A percentile compares a stretch with the other conserved stretches of the same genome.
Evolutionary conservation across 2,888 invertebrate genomes (phyloP).

Genomic region (Chydorus sphaericus): DNA sequence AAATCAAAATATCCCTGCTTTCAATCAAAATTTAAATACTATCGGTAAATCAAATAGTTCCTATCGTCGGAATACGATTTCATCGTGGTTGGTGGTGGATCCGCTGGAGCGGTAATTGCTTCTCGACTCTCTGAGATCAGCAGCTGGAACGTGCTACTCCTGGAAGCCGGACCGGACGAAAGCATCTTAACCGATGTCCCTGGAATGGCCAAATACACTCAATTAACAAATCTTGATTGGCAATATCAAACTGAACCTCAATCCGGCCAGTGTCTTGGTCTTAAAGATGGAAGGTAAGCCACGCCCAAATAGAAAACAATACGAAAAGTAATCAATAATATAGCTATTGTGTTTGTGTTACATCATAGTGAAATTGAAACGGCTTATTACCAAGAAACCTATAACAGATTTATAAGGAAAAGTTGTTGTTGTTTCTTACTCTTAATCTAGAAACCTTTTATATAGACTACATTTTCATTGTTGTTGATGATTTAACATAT

Average conservation of each 20-base stretch:
- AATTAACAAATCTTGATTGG: slow-evolving; percentile 26
- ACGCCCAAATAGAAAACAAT: background rate
- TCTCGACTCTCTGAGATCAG: slow-evolving; percentile 36
- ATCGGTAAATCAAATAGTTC: background rate
- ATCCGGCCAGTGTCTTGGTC: slow-evolving; percentile 11
- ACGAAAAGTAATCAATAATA: too few species aligned
- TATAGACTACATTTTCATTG: too few species aligned
- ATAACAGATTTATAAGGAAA: too few species aligned
- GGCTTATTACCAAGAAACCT: too few species aligned
- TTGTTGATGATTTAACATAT: too few species aligned
- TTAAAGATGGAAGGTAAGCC: slow-evolving; percentile 20
- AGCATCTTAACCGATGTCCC: slow-evolving; percentile 18
- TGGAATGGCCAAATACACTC: slow-evolving; percentile 20
- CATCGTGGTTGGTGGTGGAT: slow-evolving; percentile 71
- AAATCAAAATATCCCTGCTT: background rate
- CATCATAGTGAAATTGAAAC: too few species aligned
- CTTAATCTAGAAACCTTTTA: too few species aligned
- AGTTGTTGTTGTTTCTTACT: too few species aligned
- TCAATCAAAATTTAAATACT: background rate
- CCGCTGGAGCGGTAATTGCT: slow-evolving; percentile 72
- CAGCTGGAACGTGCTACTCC: slow-evolving; percentile 22
- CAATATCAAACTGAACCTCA: slow-evolving; percentile 23
- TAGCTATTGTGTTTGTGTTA: too few species aligned
- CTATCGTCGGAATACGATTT: slow-evolving; percentile 38
- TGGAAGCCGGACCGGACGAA: slow-evolving; percentile 21